A percentile compares a stretch with the other conserved stretches of the same genome.
Evolutionary conservation across 1,140 invertebrate species (phyloP).

Genomic region (Drosophila serrata): DNA sequence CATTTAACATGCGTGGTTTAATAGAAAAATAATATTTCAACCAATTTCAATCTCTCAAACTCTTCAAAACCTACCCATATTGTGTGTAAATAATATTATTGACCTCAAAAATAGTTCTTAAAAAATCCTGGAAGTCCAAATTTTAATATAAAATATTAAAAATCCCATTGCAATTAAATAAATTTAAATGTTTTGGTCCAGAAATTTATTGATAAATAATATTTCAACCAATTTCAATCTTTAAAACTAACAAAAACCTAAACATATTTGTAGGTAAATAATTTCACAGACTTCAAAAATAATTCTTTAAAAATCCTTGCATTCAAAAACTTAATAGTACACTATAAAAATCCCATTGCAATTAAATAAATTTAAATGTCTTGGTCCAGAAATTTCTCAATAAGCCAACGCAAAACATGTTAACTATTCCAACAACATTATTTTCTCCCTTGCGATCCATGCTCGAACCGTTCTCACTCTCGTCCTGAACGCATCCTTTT

Average conservation of each 20-base stretch:
- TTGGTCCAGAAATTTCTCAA: background rate
- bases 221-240: background rate
- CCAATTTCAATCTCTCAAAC: background rate
- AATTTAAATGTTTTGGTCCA: conserved; percentile 1
- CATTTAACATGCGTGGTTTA: no score
- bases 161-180: background rate
- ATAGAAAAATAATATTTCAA: background rate
- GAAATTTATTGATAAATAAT: background rate
- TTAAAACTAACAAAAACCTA: background rate
- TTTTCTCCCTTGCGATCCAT: conserved; percentile 1
- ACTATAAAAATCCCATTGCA: background rate
- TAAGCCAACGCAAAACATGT: conserved; percentile 32
- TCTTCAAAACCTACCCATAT: accelerated
- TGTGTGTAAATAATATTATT: background rate
- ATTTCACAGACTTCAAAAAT: background rate
- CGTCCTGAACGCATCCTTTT: conserved; percentile 20
- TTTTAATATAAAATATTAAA: background rate
- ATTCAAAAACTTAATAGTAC: background rate
- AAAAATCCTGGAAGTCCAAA: no score
- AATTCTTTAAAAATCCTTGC: accelerated
- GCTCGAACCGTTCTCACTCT: background rate
- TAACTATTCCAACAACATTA: conserved; percentile 39
- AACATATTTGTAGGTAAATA: background rate
- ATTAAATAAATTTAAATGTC: conserved; percentile 4
- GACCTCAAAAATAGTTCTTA: background rate